Conservation (phyloP, 2,888 invertebrate species). For the Eristalis pertinax region DNA sequence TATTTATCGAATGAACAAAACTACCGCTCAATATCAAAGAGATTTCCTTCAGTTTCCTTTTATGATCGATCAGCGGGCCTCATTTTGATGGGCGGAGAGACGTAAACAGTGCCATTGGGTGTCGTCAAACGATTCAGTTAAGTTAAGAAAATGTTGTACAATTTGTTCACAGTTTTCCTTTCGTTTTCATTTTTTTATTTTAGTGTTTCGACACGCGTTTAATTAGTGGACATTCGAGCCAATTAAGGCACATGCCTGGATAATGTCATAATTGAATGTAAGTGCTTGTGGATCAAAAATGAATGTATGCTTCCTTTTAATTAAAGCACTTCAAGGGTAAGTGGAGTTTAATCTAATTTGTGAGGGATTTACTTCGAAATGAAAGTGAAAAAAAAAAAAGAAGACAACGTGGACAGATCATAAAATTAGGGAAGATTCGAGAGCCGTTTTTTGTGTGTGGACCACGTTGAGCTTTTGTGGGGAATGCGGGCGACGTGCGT, state of each 20-base stretch:
- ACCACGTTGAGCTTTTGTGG: not conserved
- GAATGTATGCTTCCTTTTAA: constrained; percentile 56
- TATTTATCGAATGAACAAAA: not conserved
- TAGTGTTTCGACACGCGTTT: constrained; percentile 41
- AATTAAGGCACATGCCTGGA: constrained; percentile 46
- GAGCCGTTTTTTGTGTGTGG: not conserved
- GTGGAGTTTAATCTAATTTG: constrained; percentile 58
- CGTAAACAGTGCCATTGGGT: constrained; percentile 22
- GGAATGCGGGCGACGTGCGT: not conserved
- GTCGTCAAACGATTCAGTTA: constrained; percentile 35
- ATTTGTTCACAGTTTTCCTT: not conserved
- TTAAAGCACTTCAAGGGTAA: constrained; percentile 58
- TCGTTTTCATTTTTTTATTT: not conserved
- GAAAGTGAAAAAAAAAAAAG: not conserved
- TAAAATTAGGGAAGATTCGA: not conserved
- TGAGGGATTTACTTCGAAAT: constrained; percentile 2
- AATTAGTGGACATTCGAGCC: constrained; percentile 41
- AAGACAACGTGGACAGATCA: not conserved
- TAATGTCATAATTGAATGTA: constrained; percentile 61
- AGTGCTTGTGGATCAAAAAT: constrained; percentile 33
- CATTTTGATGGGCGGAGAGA: constrained; percentile 1
- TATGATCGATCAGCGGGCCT: constrained; percentile 7
- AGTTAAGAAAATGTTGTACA: not conserved
- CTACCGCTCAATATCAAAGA: constrained; percentile 34
- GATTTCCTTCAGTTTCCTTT: not conserved